Conservation (phyloP, 1,140 invertebrate species). For the Brachionus calyciflorus region DNA sequence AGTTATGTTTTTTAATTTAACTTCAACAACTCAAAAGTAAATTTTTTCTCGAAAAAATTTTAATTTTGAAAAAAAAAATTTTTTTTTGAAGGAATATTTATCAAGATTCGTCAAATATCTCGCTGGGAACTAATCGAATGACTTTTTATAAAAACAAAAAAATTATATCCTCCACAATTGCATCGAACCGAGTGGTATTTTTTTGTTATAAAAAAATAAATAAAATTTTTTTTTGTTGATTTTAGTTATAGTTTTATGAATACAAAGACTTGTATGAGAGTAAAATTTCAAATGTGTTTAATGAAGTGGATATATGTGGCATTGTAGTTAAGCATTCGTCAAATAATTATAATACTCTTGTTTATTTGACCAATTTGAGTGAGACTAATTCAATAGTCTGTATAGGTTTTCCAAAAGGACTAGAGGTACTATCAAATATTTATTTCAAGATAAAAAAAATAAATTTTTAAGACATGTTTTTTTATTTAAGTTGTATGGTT, state of each 20-base stretch:
- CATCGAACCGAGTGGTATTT: too few relatives aligned
- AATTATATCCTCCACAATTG: too few relatives aligned
- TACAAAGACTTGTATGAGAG: conserved; percentile 6
- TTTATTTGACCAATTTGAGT: conserved; percentile 31
- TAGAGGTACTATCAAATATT: background rate
- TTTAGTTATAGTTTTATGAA: background rate
- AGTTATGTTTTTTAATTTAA: conserved; percentile 8
- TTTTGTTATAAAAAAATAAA: background rate
- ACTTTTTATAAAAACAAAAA: conserved; percentile 20
- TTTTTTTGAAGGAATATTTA: conserved; percentile 14
- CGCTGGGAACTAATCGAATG: conserved; percentile 23
- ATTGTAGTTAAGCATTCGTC: background rate
- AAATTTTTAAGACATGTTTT: background rate
- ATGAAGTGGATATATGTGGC: conserved; percentile 37
- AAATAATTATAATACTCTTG: conserved; percentile 1
- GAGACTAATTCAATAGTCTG: conserved; percentile 40
- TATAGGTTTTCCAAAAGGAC: conserved; percentile 13
- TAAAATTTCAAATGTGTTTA: background rate
- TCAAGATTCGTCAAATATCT: conserved; percentile 3
- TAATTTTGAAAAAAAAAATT: background rate
- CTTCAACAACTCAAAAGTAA: conserved; percentile 22
- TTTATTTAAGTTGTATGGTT: background rate
- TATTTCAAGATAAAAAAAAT: background rate
- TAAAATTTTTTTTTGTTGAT: background rate
- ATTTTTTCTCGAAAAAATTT: background rate